Conservation (phyloP, 2,113 vertebrate genomes). For the Hepsetus odoe region DNA sequence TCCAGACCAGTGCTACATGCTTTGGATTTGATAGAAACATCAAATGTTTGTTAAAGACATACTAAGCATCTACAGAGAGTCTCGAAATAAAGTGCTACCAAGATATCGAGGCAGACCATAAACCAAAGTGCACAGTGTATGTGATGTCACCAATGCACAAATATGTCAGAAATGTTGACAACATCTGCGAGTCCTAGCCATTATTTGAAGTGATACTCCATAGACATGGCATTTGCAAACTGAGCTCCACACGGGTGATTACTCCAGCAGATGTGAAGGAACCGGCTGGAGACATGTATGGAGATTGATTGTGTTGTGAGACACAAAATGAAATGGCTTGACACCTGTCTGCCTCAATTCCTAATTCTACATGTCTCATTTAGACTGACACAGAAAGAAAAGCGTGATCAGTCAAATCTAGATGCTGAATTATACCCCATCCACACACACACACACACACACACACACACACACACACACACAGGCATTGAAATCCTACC, state of each 20-base stretch:
- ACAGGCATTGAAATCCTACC: neutral
- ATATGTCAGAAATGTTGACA: neutral
- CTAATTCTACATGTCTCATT: neutral
- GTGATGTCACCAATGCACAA: neutral
- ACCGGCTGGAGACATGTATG: neutral
- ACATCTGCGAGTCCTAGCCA: neutral
- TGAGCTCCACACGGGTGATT: neutral
- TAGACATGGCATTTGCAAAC: neutral
- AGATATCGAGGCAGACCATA: neutral
- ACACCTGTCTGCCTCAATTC: conserved; percentile 10
- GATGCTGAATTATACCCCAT: too few species aligned
- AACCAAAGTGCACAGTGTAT: too few species aligned
- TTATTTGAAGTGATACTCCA: neutral
- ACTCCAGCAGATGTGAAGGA: neutral
- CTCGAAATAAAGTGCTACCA: too few species aligned
- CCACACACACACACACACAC: too few species aligned
- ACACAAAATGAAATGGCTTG: neutral
- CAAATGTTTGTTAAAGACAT: too few species aligned
- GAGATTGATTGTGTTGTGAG: neutral
- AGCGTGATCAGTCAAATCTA: neutral
- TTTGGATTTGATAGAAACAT: too few species aligned
- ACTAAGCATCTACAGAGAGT: too few species aligned
- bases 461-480: neutral
- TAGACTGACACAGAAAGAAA: neutral
- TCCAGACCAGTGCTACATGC: too few species aligned